A percentile compares a stretch with the other conserved stretches of the same genome.
phyloP scores from a whole-genome alignment of 2,888 invertebrate species.

The Ametastegia equiseti region DNA sequence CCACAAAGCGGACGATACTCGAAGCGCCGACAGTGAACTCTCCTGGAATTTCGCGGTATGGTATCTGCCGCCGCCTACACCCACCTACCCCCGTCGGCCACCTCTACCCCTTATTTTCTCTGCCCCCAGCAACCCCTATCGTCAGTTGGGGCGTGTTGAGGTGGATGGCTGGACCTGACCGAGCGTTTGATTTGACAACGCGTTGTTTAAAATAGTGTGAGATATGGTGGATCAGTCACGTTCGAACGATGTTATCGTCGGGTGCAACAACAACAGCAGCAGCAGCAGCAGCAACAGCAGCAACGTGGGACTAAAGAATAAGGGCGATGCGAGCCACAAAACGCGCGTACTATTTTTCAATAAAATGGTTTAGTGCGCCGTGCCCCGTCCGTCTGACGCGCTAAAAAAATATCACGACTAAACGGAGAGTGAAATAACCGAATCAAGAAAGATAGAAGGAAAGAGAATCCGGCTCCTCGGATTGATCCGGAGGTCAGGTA shows the following conservation, averaged over 20 bases:
- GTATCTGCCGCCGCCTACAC: conserved; percentile 43
- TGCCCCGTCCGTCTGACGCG: not conserved
- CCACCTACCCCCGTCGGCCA: conserved; percentile 22
- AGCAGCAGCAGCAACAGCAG: too few relatives aligned
- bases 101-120: conserved; percentile 38
- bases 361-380: conserved; percentile 26
- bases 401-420: not conserved
- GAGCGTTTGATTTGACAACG: conserved; percentile 45
- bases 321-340: conserved; percentile 8
- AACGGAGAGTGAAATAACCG: not conserved
- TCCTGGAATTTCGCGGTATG: conserved; percentile 46
- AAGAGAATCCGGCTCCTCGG: conserved; percentile 1
- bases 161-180: conserved; percentile 46
- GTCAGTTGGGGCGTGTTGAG: conserved; percentile 64
- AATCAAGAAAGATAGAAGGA: not conserved
- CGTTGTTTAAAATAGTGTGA: conserved; percentile 37
- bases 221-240: conserved; percentile 41
- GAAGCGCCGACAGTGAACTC: conserved; percentile 46
- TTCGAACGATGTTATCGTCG: conserved; percentile 37
- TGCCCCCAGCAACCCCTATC: conserved; percentile 52
- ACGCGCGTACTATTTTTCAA: conserved; percentile 10
- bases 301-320: too few relatives aligned
- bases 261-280: too few relatives aligned
- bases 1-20: conserved; percentile 37
- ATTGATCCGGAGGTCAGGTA: conserved; percentile 32